These are phyloP conservation scores for Macrotus californicus DNA, from an alignment of 2,113 vertebrate genomes.

Conservation along the genomic window DNA sequence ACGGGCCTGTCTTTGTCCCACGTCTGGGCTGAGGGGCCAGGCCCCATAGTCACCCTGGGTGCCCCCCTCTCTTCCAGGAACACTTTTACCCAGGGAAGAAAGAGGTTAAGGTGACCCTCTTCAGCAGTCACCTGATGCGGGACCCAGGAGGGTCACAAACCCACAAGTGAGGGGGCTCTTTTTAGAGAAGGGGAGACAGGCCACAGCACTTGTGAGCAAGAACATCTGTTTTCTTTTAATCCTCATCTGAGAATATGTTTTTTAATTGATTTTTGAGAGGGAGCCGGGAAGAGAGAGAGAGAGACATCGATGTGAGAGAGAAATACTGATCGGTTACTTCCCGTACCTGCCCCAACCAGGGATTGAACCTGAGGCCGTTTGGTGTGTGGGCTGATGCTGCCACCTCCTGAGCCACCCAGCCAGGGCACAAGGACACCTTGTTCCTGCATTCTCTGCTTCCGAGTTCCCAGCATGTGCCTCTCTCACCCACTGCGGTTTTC, in stretches of 20 bases:
- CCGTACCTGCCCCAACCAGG: no score
- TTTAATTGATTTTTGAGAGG: no score
- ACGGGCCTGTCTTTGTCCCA: neutral
- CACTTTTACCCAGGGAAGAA: neutral
- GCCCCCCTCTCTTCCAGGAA: neutral
- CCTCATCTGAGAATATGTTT: no score
- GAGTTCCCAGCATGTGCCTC: neutral
- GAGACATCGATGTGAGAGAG: no score
- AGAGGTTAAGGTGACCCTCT: neutral
- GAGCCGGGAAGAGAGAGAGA: no score
- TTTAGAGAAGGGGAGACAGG: neutral
- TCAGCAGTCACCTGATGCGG: no score
- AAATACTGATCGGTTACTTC: no score
- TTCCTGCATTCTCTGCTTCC: neutral
- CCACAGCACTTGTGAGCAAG: neutral
- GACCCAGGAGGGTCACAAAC: neutral
- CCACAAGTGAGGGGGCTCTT: neutral
- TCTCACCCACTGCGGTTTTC: no score
- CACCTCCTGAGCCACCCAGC: no score
- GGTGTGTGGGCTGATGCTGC: no score
- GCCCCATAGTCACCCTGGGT: rapidly evolving
- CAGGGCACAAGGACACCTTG: neutral
- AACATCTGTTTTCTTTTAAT: neutral
- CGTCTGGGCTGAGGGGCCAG: rapidly evolving
- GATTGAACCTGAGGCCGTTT: no score